Base-by-base conservation (phyloP, 2,113 vertebrate species). In the Tringa solitaria region DNA sequence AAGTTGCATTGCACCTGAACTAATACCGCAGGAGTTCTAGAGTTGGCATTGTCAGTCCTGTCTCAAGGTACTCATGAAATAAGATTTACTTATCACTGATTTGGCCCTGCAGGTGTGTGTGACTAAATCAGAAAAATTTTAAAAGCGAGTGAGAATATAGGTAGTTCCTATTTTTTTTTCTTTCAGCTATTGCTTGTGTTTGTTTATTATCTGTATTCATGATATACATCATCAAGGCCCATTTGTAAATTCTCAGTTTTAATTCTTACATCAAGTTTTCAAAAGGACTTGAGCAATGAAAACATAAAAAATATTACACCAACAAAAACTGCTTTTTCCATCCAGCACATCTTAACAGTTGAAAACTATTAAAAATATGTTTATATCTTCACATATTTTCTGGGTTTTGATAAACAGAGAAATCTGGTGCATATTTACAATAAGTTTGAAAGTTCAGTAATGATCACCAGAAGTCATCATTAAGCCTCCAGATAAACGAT, bases 401-500 rank as follows among this genome's bases (percentile, higher is more conserved):
- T 79, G 61, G 17, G 19, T 92, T 93, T 84, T 32, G 21, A 56
- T 89, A 77, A 91, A 80, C 61, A 90, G 78, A 90, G 35, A 95
- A 91, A 95, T 70, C 11, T 70, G 56, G 37, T 80, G 53, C 57
- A 74, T 81, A 72, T 67, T 93, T 97, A 77, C 26, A 92, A 76
- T 73, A 87, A 87, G 12, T 88, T 85, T 94, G 50, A 67, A 95
- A 95, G 61, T 50, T 87, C 46, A 69, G 50, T 82, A 91, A 95
- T 96, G 89, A 68, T 85, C 65, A 74, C 26, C 53, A 87, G 86
- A 81, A 93, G 73, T 88, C 84, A 61, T 81, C 84, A 86, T 92
- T 97, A 86, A 76, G 28, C 63, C 64, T 84, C 69, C 70, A 79
- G 54, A 96, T 86, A 82, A 94, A 45, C 80, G 93, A 89, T 37